Percentiles rank a stretch among this genome's conserved stretches.
Conservation (phyloP, 2,113 vertebrate species). For the Cinclus mexicanus region DNA sequence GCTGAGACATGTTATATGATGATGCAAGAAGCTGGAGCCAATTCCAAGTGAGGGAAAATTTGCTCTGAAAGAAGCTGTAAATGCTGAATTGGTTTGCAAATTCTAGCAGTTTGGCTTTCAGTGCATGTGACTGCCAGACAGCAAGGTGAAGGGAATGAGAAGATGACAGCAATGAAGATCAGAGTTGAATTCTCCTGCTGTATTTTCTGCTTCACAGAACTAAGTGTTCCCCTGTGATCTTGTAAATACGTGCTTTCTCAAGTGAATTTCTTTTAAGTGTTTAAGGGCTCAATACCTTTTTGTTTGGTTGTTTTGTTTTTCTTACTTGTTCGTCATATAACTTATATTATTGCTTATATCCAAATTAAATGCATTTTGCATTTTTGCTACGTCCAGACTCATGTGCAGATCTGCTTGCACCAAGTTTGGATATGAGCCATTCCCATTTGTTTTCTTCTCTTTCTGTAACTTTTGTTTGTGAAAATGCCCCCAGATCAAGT, state of each 20-base stretch:
- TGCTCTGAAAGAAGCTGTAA: neutral
- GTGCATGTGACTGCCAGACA: neutral
- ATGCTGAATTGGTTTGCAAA: neutral
- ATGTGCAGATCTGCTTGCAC: neutral
- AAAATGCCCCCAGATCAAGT: neutral
- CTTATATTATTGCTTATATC: neutral
- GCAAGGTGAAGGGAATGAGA: neutral
- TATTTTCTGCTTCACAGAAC: neutral
- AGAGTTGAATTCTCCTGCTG: neutral
- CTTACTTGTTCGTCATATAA: neutral
- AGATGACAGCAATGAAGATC: neutral
- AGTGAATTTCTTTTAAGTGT: neutral
- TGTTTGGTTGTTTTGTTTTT: neutral
- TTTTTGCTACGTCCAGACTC: neutral
- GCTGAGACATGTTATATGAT: neutral
- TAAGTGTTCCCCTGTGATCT: neutral
- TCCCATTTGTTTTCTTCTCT: neutral
- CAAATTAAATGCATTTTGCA: neutral
- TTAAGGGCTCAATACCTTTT: neutral
- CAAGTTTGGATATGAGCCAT: neutral
- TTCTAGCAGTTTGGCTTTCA: neutral
- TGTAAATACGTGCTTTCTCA: neutral
- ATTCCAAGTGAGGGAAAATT: neutral
- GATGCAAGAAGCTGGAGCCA: neutral
- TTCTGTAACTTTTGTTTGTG: neutral